Evolutionary conservation across 2,888 invertebrate species (phyloP).

Genomic region (Operophtera brumata): DNA sequence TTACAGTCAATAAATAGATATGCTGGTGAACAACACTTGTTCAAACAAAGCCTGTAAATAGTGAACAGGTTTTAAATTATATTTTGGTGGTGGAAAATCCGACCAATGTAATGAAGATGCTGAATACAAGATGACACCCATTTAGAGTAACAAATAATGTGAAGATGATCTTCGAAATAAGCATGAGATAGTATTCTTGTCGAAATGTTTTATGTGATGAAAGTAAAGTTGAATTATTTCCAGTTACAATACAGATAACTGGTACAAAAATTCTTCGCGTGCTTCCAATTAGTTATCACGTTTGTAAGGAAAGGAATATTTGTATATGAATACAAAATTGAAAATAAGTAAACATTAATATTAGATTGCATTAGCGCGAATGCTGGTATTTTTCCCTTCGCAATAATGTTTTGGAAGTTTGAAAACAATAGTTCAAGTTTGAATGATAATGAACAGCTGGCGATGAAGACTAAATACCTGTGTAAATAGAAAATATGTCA

Average conservation of each 20-base stretch:
- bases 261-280: neutral
- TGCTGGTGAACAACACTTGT: neutral
- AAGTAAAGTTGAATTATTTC: neutral
- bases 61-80: neutral
- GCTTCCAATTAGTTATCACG: no score
- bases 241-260: neutral
- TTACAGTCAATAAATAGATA: neutral
- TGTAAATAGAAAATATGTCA: constrained; percentile 25
- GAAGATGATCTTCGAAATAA: neutral
- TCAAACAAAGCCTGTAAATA: neutral
- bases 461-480: constrained; percentile 21
- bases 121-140: neutral
- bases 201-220: neutral
- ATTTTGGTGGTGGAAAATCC: neutral
- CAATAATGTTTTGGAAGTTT: neutral
- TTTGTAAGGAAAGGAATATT: no score
- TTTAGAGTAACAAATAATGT: neutral
- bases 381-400: no score
- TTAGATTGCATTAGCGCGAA: no score
- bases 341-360: no score
- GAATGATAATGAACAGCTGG: constrained; percentile 10
- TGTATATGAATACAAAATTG: no score
- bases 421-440: neutral
- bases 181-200: no score
- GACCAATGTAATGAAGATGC: neutral